Conservation (phyloP, 2,113 vertebrate species). For the Barbus barbus region DNA sequence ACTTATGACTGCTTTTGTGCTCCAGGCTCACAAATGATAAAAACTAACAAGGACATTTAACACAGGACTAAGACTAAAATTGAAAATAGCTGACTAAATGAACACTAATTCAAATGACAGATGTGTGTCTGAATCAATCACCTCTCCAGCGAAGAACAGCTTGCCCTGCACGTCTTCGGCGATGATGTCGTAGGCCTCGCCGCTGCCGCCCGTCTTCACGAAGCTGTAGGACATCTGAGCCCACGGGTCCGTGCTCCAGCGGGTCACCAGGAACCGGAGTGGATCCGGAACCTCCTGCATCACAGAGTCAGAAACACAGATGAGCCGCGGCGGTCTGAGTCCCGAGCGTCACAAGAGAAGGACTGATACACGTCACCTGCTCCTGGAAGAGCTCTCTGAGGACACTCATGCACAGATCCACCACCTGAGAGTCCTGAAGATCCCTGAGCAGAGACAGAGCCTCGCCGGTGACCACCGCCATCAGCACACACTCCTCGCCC, state of each 20-base stretch:
- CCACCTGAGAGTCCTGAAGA: slow-evolving; percentile 87
- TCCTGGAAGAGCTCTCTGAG: slow-evolving; percentile 92
- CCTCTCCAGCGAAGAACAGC: slow-evolving; percentile 94
- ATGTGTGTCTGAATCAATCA: no score
- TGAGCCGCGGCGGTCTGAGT: no score
- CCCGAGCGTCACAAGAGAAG: no score
- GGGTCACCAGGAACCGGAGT: slow-evolving; percentile 86
- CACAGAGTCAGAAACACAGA: neutral
- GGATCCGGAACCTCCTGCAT: slow-evolving; percentile 90
- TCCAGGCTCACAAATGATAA: no score
- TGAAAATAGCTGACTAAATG: no score
- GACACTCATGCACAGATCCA: slow-evolving; percentile 85
- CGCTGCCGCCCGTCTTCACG: slow-evolving; percentile 92
- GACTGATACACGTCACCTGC: slow-evolving; percentile 75
- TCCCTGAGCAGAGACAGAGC: slow-evolving; percentile 79
- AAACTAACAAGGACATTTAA: no score
- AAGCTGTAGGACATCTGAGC: slow-evolving; percentile 98
- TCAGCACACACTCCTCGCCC: slow-evolving; percentile 90
- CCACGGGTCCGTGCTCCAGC: slow-evolving; percentile 90
- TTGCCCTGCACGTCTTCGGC: slow-evolving; percentile 94
- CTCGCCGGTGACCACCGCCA: slow-evolving; percentile 93
- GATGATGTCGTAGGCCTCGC: slow-evolving; percentile 93
- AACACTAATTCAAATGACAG: no score
- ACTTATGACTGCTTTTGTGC: no score
- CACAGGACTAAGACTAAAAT: no score